Evolutionary conservation across 2,888 invertebrate genomes (phyloP), one percentile per base, ranked within the genome.

Genomic region (Rugalucina vietnamica): DNA sequence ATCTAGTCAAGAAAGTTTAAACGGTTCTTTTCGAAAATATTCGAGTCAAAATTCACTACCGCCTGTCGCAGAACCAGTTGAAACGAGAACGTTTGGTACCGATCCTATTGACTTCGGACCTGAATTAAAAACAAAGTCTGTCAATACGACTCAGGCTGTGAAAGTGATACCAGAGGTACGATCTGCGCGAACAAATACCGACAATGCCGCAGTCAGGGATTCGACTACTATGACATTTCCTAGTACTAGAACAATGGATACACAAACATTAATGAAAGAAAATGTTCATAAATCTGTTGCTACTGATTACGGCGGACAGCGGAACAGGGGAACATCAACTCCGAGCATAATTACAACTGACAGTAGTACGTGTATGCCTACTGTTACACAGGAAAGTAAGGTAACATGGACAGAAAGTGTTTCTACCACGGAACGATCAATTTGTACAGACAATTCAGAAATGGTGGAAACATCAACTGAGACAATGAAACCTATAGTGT

Each of bases 391-490:
- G 5, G 91, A 90, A 74, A 87, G 65, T 70, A 88, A 89, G 79
- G 84, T 82, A 10, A 92, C 92, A 21, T 92, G 90, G 91, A 92
- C 92, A 14, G 93, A 93, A 24, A 43, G 76, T 4, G 73, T 89
- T n/a, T 79, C 88, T 27, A 93, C 93, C 0, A 89, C 91, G 21
- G 93, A 93, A 54, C 86, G 93, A 60, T 90, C 92, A 32, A 89
- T 90, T 12, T 86, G 86, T 71, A 92, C 91, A 4, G 87, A 89
- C 4, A 69, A 74, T 24, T 83, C 82, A 34, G 82, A 88, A 70
- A 89, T 85, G 8, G 82, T 75, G 1, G 91, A 92, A 74, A 80
- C 83, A 0, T 84, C 84, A 12, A 90, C 91, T 1, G 90, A 90
- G 54, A 91, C 92, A 14, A 60, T 81, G 24, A 69, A 81, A 8